Conservation (phyloP, 2,797 vertebrate genomes). For the Halcyon badia region DNA sequence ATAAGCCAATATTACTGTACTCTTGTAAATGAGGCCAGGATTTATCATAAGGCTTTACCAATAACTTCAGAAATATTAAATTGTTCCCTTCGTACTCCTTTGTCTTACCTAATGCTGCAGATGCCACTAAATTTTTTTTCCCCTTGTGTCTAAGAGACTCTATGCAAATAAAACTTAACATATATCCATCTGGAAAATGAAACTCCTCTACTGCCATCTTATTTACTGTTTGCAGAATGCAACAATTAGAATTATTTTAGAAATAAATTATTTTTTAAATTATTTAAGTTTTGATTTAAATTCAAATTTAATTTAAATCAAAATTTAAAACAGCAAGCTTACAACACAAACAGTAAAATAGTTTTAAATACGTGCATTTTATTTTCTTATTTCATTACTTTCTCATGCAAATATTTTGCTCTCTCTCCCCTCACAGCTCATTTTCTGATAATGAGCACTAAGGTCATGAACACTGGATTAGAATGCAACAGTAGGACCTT, state of each 20-base stretch:
- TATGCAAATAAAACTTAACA: background rate
- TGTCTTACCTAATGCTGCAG: background rate
- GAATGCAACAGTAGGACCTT: background rate
- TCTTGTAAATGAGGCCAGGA: constrained; percentile 35
- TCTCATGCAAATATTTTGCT: background rate
- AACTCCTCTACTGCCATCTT: background rate
- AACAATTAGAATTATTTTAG: background rate
- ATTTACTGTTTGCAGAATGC: background rate
- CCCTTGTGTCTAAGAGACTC: background rate
- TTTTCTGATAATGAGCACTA: background rate
- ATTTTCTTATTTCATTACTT: background rate
- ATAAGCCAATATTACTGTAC: constrained; percentile 16
- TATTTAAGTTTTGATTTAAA: too few species aligned
- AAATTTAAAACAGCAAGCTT: background rate
- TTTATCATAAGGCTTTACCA: constrained; percentile 35
- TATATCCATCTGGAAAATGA: background rate
- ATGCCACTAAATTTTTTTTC: background rate
- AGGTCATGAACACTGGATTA: background rate
- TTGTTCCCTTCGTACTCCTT: background rate
- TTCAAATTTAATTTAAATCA: background rate
- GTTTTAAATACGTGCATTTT: background rate
- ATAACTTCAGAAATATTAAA: constrained; percentile 30
- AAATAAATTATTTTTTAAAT: background rate
- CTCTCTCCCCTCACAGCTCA: background rate
- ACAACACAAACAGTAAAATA: background rate